A percentile compares a stretch with the other conserved stretches of the same genome.
phyloP scores from a whole-genome alignment of 2,888 invertebrate genomes.

The Ochropleura leucogaster region DNA sequence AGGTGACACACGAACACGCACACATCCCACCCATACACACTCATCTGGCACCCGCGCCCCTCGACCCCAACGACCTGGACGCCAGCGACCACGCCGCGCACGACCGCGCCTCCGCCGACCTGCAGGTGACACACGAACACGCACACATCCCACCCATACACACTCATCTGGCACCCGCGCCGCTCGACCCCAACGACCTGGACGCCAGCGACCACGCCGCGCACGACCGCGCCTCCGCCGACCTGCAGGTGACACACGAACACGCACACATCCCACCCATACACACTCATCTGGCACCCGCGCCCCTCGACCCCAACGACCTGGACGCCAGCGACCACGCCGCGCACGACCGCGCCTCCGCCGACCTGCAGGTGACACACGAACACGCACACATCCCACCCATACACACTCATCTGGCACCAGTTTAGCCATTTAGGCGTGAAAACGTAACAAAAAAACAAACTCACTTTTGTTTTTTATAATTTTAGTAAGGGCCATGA shows the following conservation, averaged over 20 bases:
- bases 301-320: slow-evolving; percentile 37
- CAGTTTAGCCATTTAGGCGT: no score
- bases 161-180: neutral
- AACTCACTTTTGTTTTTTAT: no score
- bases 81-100: slow-evolving; percentile 71
- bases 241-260: slow-evolving; percentile 92
- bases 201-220: slow-evolving; percentile 32
- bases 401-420: no score
- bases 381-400: slow-evolving; percentile 1
- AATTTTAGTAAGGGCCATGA: neutral
- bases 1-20: slow-evolving; percentile 88
- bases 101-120: slow-evolving; percentile 95
- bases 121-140: slow-evolving; percentile 91
- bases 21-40: no score
- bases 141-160: no score
- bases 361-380: slow-evolving; percentile 94
- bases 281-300: neutral
- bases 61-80: neutral
- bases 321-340: slow-evolving; percentile 48
- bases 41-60: neutral
- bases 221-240: slow-evolving; percentile 94
- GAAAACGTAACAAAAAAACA: no score
- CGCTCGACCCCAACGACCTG: neutral
- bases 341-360: slow-evolving; percentile 93
- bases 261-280: slow-evolving; percentile 49